A percentile compares a stretch with the other conserved stretches of the same genome.
Conservation (phyloP, 2,888 invertebrate genomes). For the Ophraella communa region DNA sequence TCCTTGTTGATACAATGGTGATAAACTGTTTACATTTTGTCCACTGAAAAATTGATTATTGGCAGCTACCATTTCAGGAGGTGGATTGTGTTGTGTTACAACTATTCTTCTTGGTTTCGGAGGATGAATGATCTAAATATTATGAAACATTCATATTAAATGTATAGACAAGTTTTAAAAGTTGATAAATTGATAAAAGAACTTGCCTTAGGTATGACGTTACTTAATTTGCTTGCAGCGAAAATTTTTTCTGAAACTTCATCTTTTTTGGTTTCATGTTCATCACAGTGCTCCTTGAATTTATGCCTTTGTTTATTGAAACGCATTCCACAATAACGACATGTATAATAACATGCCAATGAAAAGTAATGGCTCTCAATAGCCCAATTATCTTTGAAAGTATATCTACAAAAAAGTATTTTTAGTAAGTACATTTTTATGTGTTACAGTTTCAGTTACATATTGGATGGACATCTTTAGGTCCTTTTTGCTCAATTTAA, state of each 20-base stretch:
- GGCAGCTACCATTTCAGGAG: conserved; percentile 27
- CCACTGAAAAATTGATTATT: conserved; percentile 20
- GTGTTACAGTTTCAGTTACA: no score
- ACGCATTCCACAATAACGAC: conserved; percentile 57
- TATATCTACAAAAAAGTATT: conserved; percentile 43
- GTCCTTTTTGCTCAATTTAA: no score
- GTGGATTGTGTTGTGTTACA: conserved; percentile 33
- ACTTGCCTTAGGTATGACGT: conserved; percentile 45
- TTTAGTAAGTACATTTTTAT: neutral
- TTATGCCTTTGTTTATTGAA: conserved; percentile 57
- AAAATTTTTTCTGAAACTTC: conserved; percentile 52
- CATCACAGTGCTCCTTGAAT: conserved; percentile 52
- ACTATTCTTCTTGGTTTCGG: conserved; percentile 45
- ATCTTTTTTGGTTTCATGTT: conserved; percentile 51
- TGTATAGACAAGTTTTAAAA: neutral
- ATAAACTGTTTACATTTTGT: neutral
- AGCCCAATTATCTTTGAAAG: conserved; percentile 60
- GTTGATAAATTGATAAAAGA: neutral
- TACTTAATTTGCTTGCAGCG: conserved; percentile 51
- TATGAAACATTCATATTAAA: neutral
- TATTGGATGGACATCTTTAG: no score
- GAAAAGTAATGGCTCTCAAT: conserved; percentile 59
- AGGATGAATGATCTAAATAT: conserved; percentile 42
- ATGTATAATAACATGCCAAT: conserved; percentile 56
- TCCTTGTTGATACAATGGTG: conserved; percentile 3